Evolutionary conservation across 2,113 vertebrate species (phyloP), one percentile per base, ranked within the genome.

Genomic region (Corythoichthys intestinalis): DNA sequence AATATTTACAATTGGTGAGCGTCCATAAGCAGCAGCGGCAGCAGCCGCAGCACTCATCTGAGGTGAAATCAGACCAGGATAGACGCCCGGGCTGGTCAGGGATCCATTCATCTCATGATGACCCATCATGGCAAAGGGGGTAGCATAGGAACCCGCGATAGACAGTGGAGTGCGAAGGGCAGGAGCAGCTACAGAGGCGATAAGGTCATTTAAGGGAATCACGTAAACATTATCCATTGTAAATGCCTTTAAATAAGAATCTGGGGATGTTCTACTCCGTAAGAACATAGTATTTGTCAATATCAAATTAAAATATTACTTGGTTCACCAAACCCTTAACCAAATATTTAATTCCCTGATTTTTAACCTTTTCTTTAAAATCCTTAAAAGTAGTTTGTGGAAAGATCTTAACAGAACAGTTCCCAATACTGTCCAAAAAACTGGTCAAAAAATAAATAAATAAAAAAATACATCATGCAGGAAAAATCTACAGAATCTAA

Each of bases 71-170:
- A 98, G 94, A 53, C 96, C 87, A 0, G 95, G 93, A 0, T 98
- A 98, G 74, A 95, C 94, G 0, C 94, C 92, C 0, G 96, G 94
- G 83, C 94, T 96, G 74, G 92, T 93, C 67, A 98, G 92, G 0
- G 96, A 94, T 7, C 96, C 96, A 3, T 98, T 98, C 95, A 98
- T 96, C 76, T 98, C 96, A 0, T 95, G 96, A 80, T 96, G 96
- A 58, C 95, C 92, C 94, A 98, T 97, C 96, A 98, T 98, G 34
- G 94, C 95, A 0, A 98, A 98, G 0, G 96, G 95, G 0, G 91
- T 73, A 0, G 94, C 93, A 0, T 98, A 98, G 6, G 96, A 94
- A n/a, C 94, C 91, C 0, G 93, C 92, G 0, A 98, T 93, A 61
- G 96, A 95, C 85, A 98, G 89, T 13, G 96, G 96, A 0, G 95